These are phyloP conservation scores for Eupeodes luniger DNA, from an alignment of 2,888 invertebrate species.

Conservation along the genomic window DNA sequence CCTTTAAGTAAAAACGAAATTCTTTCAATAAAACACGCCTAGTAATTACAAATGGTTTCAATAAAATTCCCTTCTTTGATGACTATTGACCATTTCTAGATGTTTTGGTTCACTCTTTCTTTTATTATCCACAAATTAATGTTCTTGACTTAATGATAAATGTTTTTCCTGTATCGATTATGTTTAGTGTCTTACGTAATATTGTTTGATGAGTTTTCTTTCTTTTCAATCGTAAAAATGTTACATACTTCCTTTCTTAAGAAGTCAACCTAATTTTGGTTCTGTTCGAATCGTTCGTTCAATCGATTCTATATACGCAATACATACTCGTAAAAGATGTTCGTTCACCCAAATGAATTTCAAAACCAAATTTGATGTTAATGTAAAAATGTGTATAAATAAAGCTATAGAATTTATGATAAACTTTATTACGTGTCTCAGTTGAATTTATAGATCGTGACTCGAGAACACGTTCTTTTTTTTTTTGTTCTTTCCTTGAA, in stretches of 20 bases:
- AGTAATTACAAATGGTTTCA: too few relatives aligned
- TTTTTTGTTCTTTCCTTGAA: not conserved
- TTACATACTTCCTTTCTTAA: not conserved
- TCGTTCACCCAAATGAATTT: slow-evolving; percentile 1
- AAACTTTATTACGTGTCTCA: slow-evolving; percentile 16
- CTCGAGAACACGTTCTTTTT: not conserved
- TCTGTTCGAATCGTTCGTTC: not conserved
- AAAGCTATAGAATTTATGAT: slow-evolving; percentile 11
- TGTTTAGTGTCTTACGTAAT: not conserved
- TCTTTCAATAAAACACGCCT: too few relatives aligned
- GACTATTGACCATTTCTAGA: too few relatives aligned
- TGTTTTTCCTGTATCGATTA: too few relatives aligned
- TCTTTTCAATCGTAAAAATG: not conserved
- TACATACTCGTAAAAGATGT: not conserved
- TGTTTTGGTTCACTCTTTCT: too few relatives aligned
- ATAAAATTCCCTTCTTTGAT: too few relatives aligned
- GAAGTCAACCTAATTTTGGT: not conserved
- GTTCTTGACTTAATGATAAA: too few relatives aligned
- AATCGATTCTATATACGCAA: not conserved
- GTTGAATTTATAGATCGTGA: not conserved
- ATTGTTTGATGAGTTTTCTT: not conserved
- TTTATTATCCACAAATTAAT: too few relatives aligned
- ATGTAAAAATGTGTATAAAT: not conserved
- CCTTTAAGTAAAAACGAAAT: too few relatives aligned
- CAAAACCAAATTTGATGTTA: slow-evolving; percentile 1